These are phyloP conservation scores for Ooceraea biroi DNA, from an alignment of 1,140 invertebrate genomes.

Conservation along the genomic window DNA sequence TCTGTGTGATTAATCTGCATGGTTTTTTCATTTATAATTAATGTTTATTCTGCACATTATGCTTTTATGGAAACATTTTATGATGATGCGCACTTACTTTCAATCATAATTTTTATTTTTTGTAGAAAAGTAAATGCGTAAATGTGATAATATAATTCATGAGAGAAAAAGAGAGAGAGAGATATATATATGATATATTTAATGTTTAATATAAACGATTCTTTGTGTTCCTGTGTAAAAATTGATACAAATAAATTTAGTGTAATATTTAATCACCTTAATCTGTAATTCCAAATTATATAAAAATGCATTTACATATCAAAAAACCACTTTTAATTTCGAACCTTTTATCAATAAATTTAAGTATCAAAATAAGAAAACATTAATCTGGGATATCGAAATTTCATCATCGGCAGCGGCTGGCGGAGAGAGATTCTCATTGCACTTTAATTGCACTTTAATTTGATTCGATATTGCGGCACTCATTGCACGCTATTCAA, in stretches of 20 bases:
- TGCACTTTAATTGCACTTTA: neutral
- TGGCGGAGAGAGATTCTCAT: too few species aligned
- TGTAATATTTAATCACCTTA: too few species aligned
- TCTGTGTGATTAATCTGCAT: neutral
- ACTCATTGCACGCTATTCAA: neutral
- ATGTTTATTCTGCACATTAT: neutral
- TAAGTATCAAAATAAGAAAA: neutral
- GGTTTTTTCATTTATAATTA: conserved; percentile 16
- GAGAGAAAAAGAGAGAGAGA: too few species aligned
- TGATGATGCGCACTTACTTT: neutral
- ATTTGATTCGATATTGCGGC: conserved; percentile 5
- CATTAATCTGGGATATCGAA: neutral
- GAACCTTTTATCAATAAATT: neutral
- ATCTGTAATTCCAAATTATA: too few species aligned
- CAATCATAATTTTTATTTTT: neutral
- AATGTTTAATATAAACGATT: too few species aligned
- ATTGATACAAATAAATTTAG: too few species aligned
- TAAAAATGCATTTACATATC: too few species aligned
- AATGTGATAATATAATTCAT: conserved; percentile 2
- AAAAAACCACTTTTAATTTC: too few species aligned
- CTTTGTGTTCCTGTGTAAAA: too few species aligned
- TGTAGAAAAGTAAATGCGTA: neutral
- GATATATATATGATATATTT: neutral
- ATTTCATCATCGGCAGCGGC: neutral
- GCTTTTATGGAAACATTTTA: neutral